Evolutionary conservation across 2,113 vertebrate species (phyloP), one percentile per base, ranked within the genome.

Genomic region (Salvator merianae): DNA sequence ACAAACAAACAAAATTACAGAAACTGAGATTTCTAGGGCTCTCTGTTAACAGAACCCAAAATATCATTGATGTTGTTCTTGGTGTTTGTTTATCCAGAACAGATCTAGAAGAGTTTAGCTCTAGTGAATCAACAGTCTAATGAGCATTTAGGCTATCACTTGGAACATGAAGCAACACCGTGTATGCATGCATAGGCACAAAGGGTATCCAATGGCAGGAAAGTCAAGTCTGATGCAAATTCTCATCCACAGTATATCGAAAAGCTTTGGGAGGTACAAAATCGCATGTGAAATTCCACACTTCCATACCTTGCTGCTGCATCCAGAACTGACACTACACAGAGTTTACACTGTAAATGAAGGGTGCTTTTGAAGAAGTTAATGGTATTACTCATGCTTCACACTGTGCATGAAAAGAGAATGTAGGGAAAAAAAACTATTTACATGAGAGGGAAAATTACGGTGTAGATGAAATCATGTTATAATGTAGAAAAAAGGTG

Each of bases 331-430:
- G 83, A 79, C 55, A 85, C 38, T 73, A 79, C 36, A 24, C 24
- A 72, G 77, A 85, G 79, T 47, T 82, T 38, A 20, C 62, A 75
- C 40, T 81, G 81, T 76, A 86, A 86, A 80, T 75, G 70, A 86
- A 81, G 43, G 20, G 84, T 74, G 71, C 40, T 85, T 85, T 80
- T 68, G 83, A 62, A 36, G 62, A 87, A 83, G 76, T 79, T 78
- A 83, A 73, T 83, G 62, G 76, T 83, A 43, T 87, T 74, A 83
- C 75, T 83, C 59, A 76, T 79, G 76, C 69, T 79, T 87, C 77
- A 83, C 59, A 74, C 76, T 79, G 69, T 83, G 81, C 69, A 72
- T 83, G 55, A 87, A 87, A 83, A 62, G 34, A 83, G 76, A 87
- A 68, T 74, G 59, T 79, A 65, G 77, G 36, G 30, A 73, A 79